These are phyloP conservation scores for Denticeps clupeoides DNA, from an alignment of 2,797 vertebrate genomes.

Conservation along the genomic window DNA sequence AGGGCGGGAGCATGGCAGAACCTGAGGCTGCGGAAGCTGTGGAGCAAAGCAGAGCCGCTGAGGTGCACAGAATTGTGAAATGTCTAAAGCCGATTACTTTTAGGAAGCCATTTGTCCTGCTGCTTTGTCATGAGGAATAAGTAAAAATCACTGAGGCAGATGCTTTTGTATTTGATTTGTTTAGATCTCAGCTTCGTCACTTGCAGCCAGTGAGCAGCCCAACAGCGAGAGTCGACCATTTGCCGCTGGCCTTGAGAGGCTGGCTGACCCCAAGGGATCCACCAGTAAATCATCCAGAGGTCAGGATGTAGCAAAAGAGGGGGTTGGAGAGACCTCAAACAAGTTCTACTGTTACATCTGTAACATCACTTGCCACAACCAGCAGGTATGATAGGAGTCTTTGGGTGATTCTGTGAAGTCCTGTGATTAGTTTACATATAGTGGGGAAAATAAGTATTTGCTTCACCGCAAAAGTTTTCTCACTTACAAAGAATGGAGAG, in stretches of 20 bases:
- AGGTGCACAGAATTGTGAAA: too few relatives aligned
- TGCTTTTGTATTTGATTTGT: too few relatives aligned
- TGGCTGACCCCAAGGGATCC: constrained; percentile 31
- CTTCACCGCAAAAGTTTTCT: too few relatives aligned
- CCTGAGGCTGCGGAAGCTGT: constrained; percentile 27
- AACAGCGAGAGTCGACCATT: constrained; percentile 63
- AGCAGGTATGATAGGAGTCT: constrained; percentile 64
- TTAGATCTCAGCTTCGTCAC: too few relatives aligned
- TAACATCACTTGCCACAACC: constrained; percentile 80
- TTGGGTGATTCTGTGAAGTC: too few relatives aligned
- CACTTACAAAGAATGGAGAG: too few relatives aligned
- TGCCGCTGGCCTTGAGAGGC: constrained; percentile 46
- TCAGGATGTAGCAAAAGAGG: constrained; percentile 35
- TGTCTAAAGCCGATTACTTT: too few relatives aligned
- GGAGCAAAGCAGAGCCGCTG: constrained; percentile 37
- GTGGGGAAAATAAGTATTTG: too few relatives aligned
- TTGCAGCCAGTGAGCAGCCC: constrained; percentile 63
- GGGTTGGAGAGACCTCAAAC: constrained; percentile 37
- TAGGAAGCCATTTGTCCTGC: neutral
- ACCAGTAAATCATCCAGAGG: constrained; percentile 28
- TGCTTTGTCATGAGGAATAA: too few relatives aligned
- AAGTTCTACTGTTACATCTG: constrained; percentile 95
- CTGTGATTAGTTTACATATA: too few relatives aligned
- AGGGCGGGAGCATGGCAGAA: constrained; percentile 24
- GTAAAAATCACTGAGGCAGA: neutral